These are phyloP conservation scores for Spea hammondii DNA, from an alignment of 2,797 vertebrate species.

Conservation along the genomic window DNA sequence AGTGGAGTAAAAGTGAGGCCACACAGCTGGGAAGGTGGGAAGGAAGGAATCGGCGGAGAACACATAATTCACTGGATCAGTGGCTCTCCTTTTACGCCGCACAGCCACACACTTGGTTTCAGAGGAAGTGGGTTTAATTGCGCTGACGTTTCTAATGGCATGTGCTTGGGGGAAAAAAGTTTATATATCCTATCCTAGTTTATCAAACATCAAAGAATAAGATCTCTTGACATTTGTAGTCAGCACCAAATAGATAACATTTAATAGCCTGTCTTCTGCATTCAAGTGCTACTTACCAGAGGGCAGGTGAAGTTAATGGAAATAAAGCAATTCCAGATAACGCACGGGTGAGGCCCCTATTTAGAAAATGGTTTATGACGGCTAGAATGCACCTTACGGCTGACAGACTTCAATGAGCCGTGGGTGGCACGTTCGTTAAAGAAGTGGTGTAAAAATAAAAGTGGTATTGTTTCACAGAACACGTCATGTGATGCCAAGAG, in stretches of 20 bases:
- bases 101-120: constrained; percentile 55
- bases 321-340: constrained; percentile 10
- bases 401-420: too few species aligned
- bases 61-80: constrained; percentile 55
- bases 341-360: not conserved
- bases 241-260: constrained; percentile 45
- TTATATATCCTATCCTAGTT: constrained; percentile 35
- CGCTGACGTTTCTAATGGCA: constrained; percentile 46
- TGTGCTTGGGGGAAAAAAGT: constrained; percentile 51
- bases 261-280: constrained; percentile 34
- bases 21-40: constrained; percentile 52
- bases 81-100: constrained; percentile 52
- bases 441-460: too few species aligned
- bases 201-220: constrained; percentile 55
- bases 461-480: too few species aligned
- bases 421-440: too few species aligned
- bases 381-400: too few species aligned
- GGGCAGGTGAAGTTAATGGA: constrained; percentile 21
- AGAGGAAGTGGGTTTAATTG: constrained; percentile 57
- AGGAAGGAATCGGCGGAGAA: constrained; percentile 38
- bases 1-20: constrained; percentile 52
- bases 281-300: constrained; percentile 11
- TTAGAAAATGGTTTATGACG: too few species aligned
- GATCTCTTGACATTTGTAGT: constrained; percentile 44
- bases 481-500: too few species aligned